Evolutionary conservation across 2,888 invertebrate species (phyloP), one percentile per base, ranked within the genome.

Genomic region (Augochlorella aurata): DNA sequence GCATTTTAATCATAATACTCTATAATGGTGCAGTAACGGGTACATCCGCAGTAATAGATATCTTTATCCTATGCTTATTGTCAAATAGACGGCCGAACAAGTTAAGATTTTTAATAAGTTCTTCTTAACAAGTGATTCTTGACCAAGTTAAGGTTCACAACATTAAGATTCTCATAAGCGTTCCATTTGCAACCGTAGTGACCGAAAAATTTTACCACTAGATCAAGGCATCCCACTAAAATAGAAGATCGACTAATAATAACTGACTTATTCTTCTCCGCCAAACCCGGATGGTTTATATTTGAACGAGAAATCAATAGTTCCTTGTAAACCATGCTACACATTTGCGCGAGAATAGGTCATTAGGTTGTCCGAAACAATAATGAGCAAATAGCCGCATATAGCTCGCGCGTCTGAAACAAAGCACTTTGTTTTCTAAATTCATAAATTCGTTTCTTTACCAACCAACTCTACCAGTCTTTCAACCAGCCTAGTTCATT

Each of bases 211-310:
- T 12, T 54, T 54, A 54, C 14, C 21, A 12, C 21, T 54, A 54
- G 12, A n/a, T 14, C 7, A 7, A 58, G 58, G 24, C 14, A 24
- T 58, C 12, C 24, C 12, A 58, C 21, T 14, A 24, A 58, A 58
- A 58, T 58, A 58, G 58, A 10, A 10, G 7, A 24, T 58, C 24
- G 12, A 24, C 58, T 58, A 58, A 58, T 58, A 58, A 24, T 24
- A 58, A 12, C 21, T 14, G 14, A 24, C 24, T 24, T 58, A 58
- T 58, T 58, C 58, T 58, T 58, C 14, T 7, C 24, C 24, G 14
- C 58, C 14, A 24, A 58, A 58, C 2, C 58, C 58, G 58, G 58
- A 58, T 58, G 24, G 58, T 58, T 58, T 58, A 58, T 58, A 58
- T 24, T 58, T 24, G 58, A 58, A 12, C 7, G 21, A 58, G 58